phyloP scores from a whole-genome alignment of 1,140 invertebrate genomes.

The Sarcophaga peregrina region DNA sequence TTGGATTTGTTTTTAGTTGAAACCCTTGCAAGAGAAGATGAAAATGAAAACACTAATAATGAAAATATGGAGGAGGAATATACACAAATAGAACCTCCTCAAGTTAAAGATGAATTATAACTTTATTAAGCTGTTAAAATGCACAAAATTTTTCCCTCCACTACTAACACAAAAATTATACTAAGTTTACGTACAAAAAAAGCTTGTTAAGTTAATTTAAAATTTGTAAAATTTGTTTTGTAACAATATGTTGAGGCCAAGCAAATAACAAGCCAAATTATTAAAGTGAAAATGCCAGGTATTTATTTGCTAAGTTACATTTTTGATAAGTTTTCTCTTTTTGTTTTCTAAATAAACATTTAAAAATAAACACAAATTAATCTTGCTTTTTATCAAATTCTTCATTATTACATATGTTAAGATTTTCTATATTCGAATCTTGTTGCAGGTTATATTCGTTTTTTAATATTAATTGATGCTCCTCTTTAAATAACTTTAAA shows the following conservation, averaged over 20 bases:
- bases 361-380: neutral
- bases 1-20: slow-evolving; percentile 23
- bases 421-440: neutral
- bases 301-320: slow-evolving; percentile 27
- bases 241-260: too few species aligned
- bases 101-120: slow-evolving; percentile 40
- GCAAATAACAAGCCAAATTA: neutral
- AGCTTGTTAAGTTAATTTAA: slow-evolving; percentile 5
- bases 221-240: neutral
- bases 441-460: too few species aligned
- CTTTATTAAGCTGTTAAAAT: neutral
- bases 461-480: neutral
- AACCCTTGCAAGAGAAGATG: neutral
- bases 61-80: slow-evolving; percentile 11
- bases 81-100: slow-evolving; percentile 35
- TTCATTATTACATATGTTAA: neutral
- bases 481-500: slow-evolving; percentile 40
- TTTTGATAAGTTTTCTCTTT: neutral
- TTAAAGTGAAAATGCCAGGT: neutral
- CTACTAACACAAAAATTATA: neutral
- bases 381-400: neutral
- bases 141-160: slow-evolving; percentile 5
- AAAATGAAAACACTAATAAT: slow-evolving; percentile 4
- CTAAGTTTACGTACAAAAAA: neutral
- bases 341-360: slow-evolving; percentile 23